A percentile compares a stretch with the other conserved stretches of the same genome.
phyloP scores from a whole-genome alignment of 2,113 vertebrate species.

The Gymnogyps californianus region DNA sequence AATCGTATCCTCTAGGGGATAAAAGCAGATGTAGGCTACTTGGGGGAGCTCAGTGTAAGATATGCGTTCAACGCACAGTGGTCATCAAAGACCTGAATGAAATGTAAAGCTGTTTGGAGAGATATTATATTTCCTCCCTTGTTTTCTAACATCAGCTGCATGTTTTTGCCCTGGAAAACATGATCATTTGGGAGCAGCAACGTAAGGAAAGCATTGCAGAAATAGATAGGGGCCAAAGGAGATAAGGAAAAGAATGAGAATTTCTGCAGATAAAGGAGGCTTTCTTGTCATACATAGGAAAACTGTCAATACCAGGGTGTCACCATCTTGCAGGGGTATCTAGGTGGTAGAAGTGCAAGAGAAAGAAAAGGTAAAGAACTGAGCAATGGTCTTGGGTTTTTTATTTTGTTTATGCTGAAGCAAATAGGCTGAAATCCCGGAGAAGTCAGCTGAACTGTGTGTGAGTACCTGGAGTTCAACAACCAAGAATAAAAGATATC shows the following conservation, averaged over 20 bases:
- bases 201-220: neutral
- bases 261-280: neutral
- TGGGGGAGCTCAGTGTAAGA: neutral
- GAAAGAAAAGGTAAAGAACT: neutral
- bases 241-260: neutral
- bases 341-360: neutral
- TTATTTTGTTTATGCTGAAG: neutral
- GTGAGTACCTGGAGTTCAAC: neutral
- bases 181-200: neutral
- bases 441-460: neutral
- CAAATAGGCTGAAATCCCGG: neutral
- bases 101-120: neutral
- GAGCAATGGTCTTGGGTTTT: neutral
- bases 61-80: neutral
- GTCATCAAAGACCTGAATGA: neutral
- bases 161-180: neutral
- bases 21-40: neutral
- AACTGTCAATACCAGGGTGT: neutral
- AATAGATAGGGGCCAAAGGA: neutral
- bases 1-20: neutral
- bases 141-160: neutral
- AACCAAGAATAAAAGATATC: neutral
- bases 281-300: neutral
- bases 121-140: neutral
- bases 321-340: neutral